Evolutionary conservation across 2,888 invertebrate genomes (phyloP), one percentile per base, ranked within the genome.

Genomic region (Macrostomum cliftonense): DNA sequence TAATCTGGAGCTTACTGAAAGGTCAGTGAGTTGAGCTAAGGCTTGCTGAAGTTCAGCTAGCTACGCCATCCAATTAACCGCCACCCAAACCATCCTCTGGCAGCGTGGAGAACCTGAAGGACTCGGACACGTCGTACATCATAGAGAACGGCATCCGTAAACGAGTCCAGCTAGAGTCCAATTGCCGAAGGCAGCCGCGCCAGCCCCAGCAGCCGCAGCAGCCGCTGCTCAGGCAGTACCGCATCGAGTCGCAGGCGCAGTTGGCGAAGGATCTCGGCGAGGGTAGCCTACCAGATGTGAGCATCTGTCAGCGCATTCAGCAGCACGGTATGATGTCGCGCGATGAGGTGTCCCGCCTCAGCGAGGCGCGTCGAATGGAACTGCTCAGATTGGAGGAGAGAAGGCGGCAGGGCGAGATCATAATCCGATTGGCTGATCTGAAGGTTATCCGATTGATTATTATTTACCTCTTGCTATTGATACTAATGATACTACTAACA

Each of bases 281-380:
- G 28, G 95, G 95, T 73, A 93, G 91, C 59, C 78, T 97, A 73
- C 95, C 95, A 48, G 93, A 95, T 74, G 68, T 74, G 39, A 63
- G 63, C 47, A 80, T 79, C 55, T 61, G 64, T 47, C 77, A 84
- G 70, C 81, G 85, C 51, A 78, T 81, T 52, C 78, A 81, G 58
- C 78, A 80, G 50, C 79, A 81, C 59, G 79, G 80, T 58, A 55
- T 72, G 13, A 84, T 93, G 82, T 82, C 88, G 47, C 78, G 93
- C 51, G 89, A 91, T 71, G 91, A 95, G 74, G 89, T 89, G 46
- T 87, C 89, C 56, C 80, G 81, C 55, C 77, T 97, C 64, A 89
- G 89, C 62, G 86, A 87, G 55, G 84, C 86, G 59, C 78, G 91
- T 56, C 78, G 97, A 58, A 91, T 93, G 73, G 91, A 93, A 71